Percentiles rank a stretch among this genome's conserved stretches.
phyloP scores from a whole-genome alignment of 2,113 vertebrate genomes.

The Chascanopsetta lugubris region DNA sequence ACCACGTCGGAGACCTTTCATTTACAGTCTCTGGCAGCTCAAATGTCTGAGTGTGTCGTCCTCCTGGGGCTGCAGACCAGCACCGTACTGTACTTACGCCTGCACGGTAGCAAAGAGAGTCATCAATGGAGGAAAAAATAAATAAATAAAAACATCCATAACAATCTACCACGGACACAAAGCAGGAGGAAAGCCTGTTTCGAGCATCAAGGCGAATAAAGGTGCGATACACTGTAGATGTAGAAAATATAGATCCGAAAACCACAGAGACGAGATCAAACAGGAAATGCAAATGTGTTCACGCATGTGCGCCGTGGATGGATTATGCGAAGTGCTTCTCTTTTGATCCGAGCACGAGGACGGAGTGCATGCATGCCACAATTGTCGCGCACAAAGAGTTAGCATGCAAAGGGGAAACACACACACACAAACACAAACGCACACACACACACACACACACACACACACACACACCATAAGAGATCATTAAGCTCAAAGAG shows the following conservation, averaged over 20 bases:
- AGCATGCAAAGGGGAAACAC: slow-evolving; percentile 33
- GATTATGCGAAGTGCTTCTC: slow-evolving; percentile 21
- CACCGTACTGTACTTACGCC: too few relatives aligned
- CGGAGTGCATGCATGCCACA: not conserved
- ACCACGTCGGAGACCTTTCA: not conserved
- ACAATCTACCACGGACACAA: too few relatives aligned
- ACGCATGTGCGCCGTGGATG: not conserved
- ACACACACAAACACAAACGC: slow-evolving; percentile 19
- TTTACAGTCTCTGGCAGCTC: not conserved
- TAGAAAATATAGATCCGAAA: not conserved
- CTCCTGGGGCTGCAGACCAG: not conserved
- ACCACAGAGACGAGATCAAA: not conserved
- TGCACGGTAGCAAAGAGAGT: too few relatives aligned
- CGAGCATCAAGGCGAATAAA: too few relatives aligned
- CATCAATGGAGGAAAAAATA: too few relatives aligned
- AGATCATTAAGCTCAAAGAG: slow-evolving; percentile 19
- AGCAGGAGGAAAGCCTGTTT: too few relatives aligned
- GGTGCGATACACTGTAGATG: too few relatives aligned
- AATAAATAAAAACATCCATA: too few relatives aligned
- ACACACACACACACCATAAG: not conserved
- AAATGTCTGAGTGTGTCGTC: not conserved
- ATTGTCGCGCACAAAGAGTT: slow-evolving; percentile 26
- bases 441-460: slow-evolving; percentile 15
- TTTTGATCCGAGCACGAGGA: slow-evolving; percentile 19
- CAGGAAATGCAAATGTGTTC: not conserved